Base-by-base conservation (phyloP, 2,113 vertebrate genomes). In the Lonchura striata region DNA sequence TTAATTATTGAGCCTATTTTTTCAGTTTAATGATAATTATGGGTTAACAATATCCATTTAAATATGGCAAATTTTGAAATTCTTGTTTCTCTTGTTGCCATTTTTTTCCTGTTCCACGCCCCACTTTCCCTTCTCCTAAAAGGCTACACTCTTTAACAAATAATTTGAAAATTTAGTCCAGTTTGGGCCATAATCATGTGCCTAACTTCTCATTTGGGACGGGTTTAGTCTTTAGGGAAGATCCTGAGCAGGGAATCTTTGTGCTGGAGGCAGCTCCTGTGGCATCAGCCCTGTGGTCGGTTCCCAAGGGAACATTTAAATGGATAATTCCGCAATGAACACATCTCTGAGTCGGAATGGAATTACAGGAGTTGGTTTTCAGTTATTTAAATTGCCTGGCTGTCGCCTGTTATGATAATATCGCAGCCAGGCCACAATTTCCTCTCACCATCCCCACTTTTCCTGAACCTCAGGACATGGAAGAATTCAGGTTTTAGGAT, bases 41-140 rank as follows among this genome's bases (percentile, higher is more conserved):
- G 12, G 6, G 27, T 11, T 52, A 27, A 46, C 27, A n/a, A 18
- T 30, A 44, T 15, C 72, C 20, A 35, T 14, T 27, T 37, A 59
- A 89, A 81, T 16, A 53, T 0, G 2, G 19, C 7, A 11, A 75
- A 44, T 59, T 82, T 46, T 82, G 21, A 47, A 83, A n/a, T 82
- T 35, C 5, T 57, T 27, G 2, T 49, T 60, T 23, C 72, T 59
- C 42, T 31, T 0, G 0, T 33, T 81, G 8, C 23, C 1, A 2
- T 27, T 41, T 22, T 60, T 16, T 2, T 0, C 11, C 7, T 27
- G 6, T 9, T 3, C 13, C 19, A 4, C 6, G 14, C 4, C 19
- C 20, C 27, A 16, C 41, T 37, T 87, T 9, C 49, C 22, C 5
- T 65, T 65, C 31, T 21, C 44, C 37, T 80, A 7, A 59, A 81